These are phyloP conservation scores for Lepus oiostolus DNA, from an alignment of 2,797 vertebrate genomes.

Conservation along the genomic window DNA sequence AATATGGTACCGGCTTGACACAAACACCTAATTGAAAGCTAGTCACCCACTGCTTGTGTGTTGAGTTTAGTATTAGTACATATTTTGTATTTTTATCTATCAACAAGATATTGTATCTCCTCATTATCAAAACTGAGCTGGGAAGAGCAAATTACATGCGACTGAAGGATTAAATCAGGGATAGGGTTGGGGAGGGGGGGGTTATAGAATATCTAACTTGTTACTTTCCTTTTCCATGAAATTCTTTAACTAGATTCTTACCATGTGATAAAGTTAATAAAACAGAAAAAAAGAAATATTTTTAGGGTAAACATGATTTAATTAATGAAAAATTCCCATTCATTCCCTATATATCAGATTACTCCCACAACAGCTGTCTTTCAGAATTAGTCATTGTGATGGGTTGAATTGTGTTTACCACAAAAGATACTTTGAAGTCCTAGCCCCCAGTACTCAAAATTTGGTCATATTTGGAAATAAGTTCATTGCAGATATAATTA, in stretches of 20 bases:
- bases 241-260: conserved; percentile 4
- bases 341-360: conserved; percentile 53
- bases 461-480: conserved; percentile 17
- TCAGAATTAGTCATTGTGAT: conserved; percentile 48
- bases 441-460: not conserved
- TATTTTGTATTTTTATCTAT: not conserved
- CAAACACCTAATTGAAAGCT: conserved; percentile 40
- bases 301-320: conserved; percentile 48
- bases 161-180: not conserved
- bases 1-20: conserved; percentile 1
- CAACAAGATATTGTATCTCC: not conserved
- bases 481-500: not conserved
- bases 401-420: not conserved
- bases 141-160: not conserved
- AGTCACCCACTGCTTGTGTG: not conserved
- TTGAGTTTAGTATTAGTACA: not conserved
- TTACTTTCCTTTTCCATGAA: not conserved
- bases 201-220: not conserved
- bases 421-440: not conserved
- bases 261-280: not conserved
- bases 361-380: conserved; percentile 28
- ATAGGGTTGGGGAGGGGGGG: not conserved
- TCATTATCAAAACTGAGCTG: not conserved
- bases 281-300: not conserved
- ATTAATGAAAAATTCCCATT: conserved; percentile 24